Evolutionary conservation across 2,797 vertebrate genomes (phyloP).

Genomic region (Scyliorhinus canicula): DNA sequence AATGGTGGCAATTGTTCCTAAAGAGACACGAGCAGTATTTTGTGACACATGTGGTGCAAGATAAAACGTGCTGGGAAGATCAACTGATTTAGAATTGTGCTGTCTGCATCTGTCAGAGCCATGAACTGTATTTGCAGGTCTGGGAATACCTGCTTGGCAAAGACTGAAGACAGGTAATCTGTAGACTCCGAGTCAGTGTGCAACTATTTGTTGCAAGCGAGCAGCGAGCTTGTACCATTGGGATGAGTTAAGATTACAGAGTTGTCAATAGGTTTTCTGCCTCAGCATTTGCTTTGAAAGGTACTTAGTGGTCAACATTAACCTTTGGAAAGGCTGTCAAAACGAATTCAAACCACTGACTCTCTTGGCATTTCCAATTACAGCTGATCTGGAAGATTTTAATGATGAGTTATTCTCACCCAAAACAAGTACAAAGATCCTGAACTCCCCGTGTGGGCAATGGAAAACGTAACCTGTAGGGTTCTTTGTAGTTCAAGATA

Average conservation of each 20-base stretch:
- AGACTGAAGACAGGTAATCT: background rate
- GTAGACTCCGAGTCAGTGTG: background rate
- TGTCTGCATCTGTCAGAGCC: background rate
- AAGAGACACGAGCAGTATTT: background rate
- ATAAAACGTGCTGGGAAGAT: background rate
- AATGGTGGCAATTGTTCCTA: background rate
- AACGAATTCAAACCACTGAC: background rate
- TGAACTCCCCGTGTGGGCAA: background rate
- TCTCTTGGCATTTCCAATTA: background rate
- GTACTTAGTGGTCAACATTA: background rate
- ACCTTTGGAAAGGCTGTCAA: background rate
- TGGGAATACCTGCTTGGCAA: background rate
- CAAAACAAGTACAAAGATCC: background rate
- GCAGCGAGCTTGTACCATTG: background rate
- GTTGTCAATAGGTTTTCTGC: background rate
- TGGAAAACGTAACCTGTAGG: background rate
- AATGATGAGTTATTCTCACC: background rate
- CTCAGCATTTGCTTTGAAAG: background rate
- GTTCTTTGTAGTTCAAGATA: background rate
- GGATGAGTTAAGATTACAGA: background rate
- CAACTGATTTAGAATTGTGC: background rate
- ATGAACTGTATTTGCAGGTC: background rate
- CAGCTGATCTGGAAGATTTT: background rate
- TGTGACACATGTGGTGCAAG: background rate
- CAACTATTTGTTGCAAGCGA: background rate